Evolutionary conservation across 1,140 invertebrate genomes (phyloP), one percentile per base, ranked within the genome.

Genomic region (Cydia splendana): DNA sequence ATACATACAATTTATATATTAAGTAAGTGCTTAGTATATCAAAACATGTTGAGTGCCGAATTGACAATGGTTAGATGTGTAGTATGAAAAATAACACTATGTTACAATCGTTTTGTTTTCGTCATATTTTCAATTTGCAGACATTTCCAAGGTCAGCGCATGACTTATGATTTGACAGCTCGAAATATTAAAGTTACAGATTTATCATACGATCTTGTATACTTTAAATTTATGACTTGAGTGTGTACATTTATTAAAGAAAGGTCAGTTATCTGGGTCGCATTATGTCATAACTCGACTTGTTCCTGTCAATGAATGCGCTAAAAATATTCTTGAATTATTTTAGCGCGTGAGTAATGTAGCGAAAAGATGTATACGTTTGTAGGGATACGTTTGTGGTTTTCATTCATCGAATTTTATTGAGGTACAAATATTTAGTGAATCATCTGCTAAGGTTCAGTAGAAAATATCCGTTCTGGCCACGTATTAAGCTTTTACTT

Each of bases 241-340:
- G 18, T 42, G 67, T n/a, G 34, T 71, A 69, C n/a, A 28, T 71
- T 78, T 73, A 53, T 78, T 73, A 53, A 65, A 76, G 75, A 80
- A 80, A 80, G 77, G 79, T 75, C 79, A 42, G 20, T 20, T 78
- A 76, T 78, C 79, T 78, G 77, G 77, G 65, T 57, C 79, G 67
- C 18, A 76, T 80, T 73, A 80, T 75, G 77, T 80, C 76, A 77
- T 77, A 45, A 18, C 18, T 57, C 24, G 15, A 38, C 28, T 69
- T 18, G 30, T 38, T 69, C 18, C 67, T 38, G 34, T 71, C 67
- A 71, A 45, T 38, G 34, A 45, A 71, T 38, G 18, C 18, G 28
- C 18, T 62, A 62, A 62, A 62, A 62, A 62, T 62, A 62, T 62
- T 24, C 57, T 0, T 62, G 20, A 20, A 24, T 62, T 24, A 62